phyloP scores from a whole-genome alignment of 2,113 vertebrate genomes.

The Cryptoleucopteryx plumbea region DNA sequence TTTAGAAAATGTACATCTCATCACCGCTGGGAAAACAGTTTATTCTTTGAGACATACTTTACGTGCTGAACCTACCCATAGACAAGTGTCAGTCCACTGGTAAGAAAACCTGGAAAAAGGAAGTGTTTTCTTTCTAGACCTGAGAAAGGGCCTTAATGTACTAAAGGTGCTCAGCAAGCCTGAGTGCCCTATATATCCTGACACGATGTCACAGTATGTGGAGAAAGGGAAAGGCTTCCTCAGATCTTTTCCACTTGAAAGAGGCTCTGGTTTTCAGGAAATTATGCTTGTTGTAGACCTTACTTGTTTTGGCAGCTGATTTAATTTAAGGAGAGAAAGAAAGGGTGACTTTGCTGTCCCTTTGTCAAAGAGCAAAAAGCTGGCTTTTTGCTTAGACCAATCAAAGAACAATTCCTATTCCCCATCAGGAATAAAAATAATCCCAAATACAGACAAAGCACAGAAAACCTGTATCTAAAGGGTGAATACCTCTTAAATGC shows the following conservation, averaged over 20 bases:
- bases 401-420: background rate
- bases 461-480: background rate
- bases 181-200: background rate
- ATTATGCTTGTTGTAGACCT: background rate
- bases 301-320: background rate
- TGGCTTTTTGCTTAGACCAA: background rate
- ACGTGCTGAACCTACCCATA: background rate
- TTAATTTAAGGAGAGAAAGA: background rate
- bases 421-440: background rate
- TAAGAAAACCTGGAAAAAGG: background rate
- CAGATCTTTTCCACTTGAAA: background rate
- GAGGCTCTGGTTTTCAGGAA: background rate
- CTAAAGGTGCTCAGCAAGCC: background rate
- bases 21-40: background rate
- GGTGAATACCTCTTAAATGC: background rate
- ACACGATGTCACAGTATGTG: background rate
- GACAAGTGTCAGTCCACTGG: background rate
- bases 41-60: background rate
- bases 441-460: background rate
- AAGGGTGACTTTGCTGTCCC: background rate
- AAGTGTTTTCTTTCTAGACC: background rate
- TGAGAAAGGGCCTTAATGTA: background rate
- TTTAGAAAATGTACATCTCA: background rate
- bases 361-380: background rate
- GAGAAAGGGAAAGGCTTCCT: background rate